A percentile compares a stretch with the other conserved stretches of the same genome.
Evolutionary conservation across 2,888 invertebrate species (phyloP).

Genomic region (Cyclophora punctaria): DNA sequence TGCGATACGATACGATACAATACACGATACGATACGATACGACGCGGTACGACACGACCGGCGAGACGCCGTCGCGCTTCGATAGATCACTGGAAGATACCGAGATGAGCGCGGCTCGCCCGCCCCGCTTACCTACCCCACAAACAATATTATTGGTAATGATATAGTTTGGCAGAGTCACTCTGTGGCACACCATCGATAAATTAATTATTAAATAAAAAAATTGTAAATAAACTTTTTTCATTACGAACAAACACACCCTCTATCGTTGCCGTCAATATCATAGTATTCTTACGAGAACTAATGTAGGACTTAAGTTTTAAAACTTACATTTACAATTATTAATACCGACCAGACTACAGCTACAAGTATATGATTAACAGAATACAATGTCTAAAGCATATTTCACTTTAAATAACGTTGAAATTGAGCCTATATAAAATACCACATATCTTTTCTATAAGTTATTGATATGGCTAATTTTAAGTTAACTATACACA

Average conservation of each 20-base stretch:
- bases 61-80: slow-evolving; percentile 23
- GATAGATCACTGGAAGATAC: slow-evolving; percentile 72
- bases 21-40: not conserved
- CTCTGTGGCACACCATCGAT: slow-evolving; percentile 75
- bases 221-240: slow-evolving; percentile 70
- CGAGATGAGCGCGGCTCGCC: slow-evolving; percentile 56
- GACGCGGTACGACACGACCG: not conserved
- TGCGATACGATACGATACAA: not conserved
- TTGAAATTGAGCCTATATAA: slow-evolving; percentile 76
- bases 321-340: slow-evolving; percentile 61
- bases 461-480: slow-evolving; percentile 77
- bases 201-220: slow-evolving; percentile 73
- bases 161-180: slow-evolving; percentile 76
- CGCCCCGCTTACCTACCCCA: slow-evolving; percentile 23
- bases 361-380: slow-evolving; percentile 73
- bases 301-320: slow-evolving; percentile 57
- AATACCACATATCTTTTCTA: slow-evolving; percentile 76
- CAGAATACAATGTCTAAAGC: slow-evolving; percentile 71
- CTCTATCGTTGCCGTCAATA: slow-evolving; percentile 72
- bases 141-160: slow-evolving; percentile 48
- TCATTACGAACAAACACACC: slow-evolving; percentile 70
- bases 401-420: slow-evolving; percentile 76
- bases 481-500: slow-evolving; percentile 76
- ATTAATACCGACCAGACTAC: slow-evolving; percentile 72
- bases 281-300: slow-evolving; percentile 66